Percentiles rank a stretch among this genome's conserved stretches.
phyloP scores from a whole-genome alignment of 2,113 vertebrate genomes.

The Sminthopsis crassicaudata region DNA sequence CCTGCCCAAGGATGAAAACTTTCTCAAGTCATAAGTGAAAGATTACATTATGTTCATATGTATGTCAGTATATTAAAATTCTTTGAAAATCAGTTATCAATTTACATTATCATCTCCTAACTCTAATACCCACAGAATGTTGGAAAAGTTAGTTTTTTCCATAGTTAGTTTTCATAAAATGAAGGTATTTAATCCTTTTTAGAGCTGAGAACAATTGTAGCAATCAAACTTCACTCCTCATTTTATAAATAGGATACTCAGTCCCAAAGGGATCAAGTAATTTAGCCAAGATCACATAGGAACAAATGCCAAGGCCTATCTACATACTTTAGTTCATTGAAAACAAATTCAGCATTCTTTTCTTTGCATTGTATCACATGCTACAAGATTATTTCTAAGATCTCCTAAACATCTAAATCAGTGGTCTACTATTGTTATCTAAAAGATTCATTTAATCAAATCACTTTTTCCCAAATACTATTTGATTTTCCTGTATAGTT shows the following conservation, averaged over 20 bases:
- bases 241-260: not conserved
- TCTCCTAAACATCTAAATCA: not conserved
- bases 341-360: not conserved
- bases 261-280: not conserved
- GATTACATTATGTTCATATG: conserved; percentile 60
- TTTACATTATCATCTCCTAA: conserved; percentile 36
- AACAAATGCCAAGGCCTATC: not conserved
- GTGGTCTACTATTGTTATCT: not conserved
- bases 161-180: not conserved
- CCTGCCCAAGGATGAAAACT: conserved; percentile 43
- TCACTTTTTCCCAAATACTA: not conserved
- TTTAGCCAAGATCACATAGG: not conserved
- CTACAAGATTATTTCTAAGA: not conserved
- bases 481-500: not conserved
- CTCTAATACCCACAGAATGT: conserved; percentile 53
- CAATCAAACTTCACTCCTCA: not conserved
- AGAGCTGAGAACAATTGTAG: not conserved
- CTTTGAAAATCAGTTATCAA: conserved; percentile 37
- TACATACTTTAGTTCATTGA: not conserved
- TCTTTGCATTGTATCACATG: not conserved
- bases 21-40: conserved; percentile 46
- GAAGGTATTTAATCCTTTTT: not conserved
- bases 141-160: conserved; percentile 18
- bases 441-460: not conserved
- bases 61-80: conserved; percentile 58